Evolutionary conservation across 2,888 invertebrate genomes (phyloP).

Genomic region (Caenorhabditis becei): DNA sequence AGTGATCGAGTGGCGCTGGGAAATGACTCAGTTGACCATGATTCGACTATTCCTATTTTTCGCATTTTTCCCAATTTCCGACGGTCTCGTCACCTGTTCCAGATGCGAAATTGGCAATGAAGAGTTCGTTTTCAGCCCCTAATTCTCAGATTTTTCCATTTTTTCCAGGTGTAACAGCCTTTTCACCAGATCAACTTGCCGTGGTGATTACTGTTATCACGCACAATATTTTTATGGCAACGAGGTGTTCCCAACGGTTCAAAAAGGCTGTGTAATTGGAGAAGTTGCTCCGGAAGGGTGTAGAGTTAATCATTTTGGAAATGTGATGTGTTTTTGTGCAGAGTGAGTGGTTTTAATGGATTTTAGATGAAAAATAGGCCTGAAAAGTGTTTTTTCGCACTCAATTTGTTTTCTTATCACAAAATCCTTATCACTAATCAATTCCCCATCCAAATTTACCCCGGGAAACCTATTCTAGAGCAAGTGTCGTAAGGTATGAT

Average conservation of each 20-base stretch:
- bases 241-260: constrained; percentile 42
- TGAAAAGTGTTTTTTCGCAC: too few relatives aligned
- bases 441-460: too few relatives aligned
- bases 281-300: constrained; percentile 58
- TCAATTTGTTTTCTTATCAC: too few relatives aligned
- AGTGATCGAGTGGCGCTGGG: constrained; percentile 21
- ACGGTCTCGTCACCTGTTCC: constrained; percentile 37
- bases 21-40: constrained; percentile 23
- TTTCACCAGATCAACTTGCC: constrained; percentile 34
- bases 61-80: constrained; percentile 4
- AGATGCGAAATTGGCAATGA: constrained; percentile 40
- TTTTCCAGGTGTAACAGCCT: constrained; percentile 14
- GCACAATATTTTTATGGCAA: constrained; percentile 58
- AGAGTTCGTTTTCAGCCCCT: constrained; percentile 28
- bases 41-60: constrained; percentile 28
- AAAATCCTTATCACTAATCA: too few relatives aligned
- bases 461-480: neutral
- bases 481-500: too few relatives aligned
- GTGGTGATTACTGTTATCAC: constrained; percentile 59
- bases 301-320: constrained; percentile 65
- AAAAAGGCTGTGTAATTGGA: constrained; percentile 66
- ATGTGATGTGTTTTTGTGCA: constrained; percentile 65
- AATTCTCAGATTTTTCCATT: neutral
- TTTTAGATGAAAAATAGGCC: neutral
- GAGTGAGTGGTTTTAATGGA: constrained; percentile 33